Conservation (phyloP, 2,888 invertebrate species). For the Drosophila koepferae region DNA sequence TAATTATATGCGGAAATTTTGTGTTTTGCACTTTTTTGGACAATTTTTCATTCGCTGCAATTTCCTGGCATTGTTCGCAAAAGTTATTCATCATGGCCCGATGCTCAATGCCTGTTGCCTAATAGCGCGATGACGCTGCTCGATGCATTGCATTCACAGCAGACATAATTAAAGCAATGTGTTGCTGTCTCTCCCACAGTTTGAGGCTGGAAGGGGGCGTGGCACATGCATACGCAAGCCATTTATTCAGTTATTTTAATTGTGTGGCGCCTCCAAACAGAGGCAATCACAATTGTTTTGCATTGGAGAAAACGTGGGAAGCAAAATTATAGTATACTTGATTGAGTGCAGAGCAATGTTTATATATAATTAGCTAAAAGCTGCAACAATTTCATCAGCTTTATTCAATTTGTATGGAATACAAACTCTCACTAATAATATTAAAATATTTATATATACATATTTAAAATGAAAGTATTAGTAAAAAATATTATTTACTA, state of each 20-base stretch:
- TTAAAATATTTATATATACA: background rate
- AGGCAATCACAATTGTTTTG: slow-evolving; percentile 31
- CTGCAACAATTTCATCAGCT: background rate
- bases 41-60: slow-evolving; percentile 23
- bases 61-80: slow-evolving; percentile 67
- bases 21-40: slow-evolving; percentile 19
- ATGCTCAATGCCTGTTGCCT: slow-evolving; percentile 33
- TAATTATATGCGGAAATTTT: slow-evolving; percentile 43
- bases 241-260: slow-evolving; percentile 35
- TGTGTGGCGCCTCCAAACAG: slow-evolving; percentile 45
- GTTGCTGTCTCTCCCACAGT: background rate
- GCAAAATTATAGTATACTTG: background rate
- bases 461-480: too few species aligned
- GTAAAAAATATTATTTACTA: too few species aligned
- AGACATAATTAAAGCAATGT: slow-evolving; percentile 29
- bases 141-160: slow-evolving; percentile 30
- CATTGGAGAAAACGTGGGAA: slow-evolving; percentile 26
- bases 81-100: slow-evolving; percentile 20
- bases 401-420: background rate
- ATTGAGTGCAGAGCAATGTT: background rate
- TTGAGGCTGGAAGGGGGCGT: background rate
- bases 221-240: background rate
- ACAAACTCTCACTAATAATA: background rate
- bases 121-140: slow-evolving; percentile 61
- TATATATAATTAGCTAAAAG: background rate